phyloP scores from a whole-genome alignment of 2,888 invertebrate species.

The Heliconius ismenius region DNA sequence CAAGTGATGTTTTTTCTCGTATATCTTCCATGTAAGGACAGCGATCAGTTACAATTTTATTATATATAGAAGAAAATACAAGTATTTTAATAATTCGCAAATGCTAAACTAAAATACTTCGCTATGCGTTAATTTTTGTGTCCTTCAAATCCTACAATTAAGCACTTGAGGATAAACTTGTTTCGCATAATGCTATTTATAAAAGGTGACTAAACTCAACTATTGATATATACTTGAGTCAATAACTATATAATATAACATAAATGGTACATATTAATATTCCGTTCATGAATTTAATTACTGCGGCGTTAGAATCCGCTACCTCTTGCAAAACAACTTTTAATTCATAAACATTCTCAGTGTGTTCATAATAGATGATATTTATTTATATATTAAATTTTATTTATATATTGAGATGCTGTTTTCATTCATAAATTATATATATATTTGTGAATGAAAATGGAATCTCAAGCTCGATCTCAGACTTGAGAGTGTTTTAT shows the following conservation, averaged over 20 bases:
- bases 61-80: neutral
- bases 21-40: too few relatives aligned
- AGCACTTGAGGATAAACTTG: neutral
- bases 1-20: too few relatives aligned
- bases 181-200: conserved; percentile 10
- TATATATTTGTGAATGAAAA: too few relatives aligned
- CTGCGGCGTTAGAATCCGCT: neutral
- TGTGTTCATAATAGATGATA: neutral
- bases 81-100: conserved; percentile 8
- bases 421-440: too few relatives aligned
- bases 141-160: neutral
- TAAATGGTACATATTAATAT: neutral
- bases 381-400: neutral
- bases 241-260: neutral
- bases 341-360: neutral
- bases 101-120: neutral
- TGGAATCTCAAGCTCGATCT: too few relatives aligned
- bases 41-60: neutral
- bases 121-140: conserved; percentile 5
- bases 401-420: too few relatives aligned
- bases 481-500: too few relatives aligned
- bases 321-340: neutral
- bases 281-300: neutral
- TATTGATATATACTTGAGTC: neutral
- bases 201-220: neutral